Percentiles rank a stretch among this genome's conserved stretches.
Evolutionary conservation across 2,797 vertebrate species (phyloP).

Genomic region (Crenuchus spilurus): DNA sequence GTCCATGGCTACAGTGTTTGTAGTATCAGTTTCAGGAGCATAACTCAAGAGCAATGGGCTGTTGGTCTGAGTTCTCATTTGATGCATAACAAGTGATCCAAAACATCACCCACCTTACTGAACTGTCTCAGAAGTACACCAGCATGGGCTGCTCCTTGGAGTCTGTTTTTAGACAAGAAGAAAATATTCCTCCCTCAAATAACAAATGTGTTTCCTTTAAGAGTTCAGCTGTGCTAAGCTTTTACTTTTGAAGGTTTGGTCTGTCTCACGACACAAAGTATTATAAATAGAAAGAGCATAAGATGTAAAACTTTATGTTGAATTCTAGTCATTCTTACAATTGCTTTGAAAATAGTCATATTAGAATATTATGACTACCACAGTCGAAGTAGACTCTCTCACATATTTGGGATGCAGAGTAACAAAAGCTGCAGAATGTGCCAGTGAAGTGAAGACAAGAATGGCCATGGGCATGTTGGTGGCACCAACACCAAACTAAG

Average conservation of each 20-base stretch:
- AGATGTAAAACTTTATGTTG: too few relatives aligned
- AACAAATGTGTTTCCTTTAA: neutral
- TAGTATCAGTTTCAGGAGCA: conserved; percentile 31
- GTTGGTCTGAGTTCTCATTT: conserved; percentile 19
- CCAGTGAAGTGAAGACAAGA: too few relatives aligned
- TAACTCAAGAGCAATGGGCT: conserved; percentile 36
- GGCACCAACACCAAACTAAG: too few relatives aligned
- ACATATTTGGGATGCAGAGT: too few relatives aligned
- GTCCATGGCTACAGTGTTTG: conserved; percentile 20
- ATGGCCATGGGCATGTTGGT: too few relatives aligned
- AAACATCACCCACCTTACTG: conserved; percentile 13
- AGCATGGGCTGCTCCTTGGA: neutral
- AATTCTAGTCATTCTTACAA: neutral
- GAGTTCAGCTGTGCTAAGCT: neutral
- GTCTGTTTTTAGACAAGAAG: neutral
- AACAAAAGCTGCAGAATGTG: too few relatives aligned
- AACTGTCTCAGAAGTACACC: neutral
- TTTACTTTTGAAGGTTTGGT: neutral
- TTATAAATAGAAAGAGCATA: too few relatives aligned
- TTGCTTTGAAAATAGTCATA: neutral
- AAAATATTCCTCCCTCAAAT: neutral
- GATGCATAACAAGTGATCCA: conserved; percentile 25
- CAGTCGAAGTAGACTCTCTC: too few relatives aligned
- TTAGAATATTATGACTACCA: too few relatives aligned
- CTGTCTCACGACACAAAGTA: too few relatives aligned